Evolutionary conservation across 2,113 vertebrate genomes (phyloP), one percentile per base, ranked within the genome.

Genomic region (Copsychus sechellarum): DNA sequence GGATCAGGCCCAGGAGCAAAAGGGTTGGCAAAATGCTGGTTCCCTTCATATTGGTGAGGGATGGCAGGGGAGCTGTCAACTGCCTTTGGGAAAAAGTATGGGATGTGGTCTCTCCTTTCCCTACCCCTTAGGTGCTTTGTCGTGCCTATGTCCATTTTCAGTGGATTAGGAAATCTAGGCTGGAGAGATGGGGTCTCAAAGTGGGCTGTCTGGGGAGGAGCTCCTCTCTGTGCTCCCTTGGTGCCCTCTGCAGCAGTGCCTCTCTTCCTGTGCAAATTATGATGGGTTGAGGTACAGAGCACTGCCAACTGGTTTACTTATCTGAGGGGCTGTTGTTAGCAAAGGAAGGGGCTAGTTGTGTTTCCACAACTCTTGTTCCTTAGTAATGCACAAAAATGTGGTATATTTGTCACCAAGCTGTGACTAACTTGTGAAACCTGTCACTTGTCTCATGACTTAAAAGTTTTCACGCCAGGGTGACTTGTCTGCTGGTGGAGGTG

Each of bases 331-430:
- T 58, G 53, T 70, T 83, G 81, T 45, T 88, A 60, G 47, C 9
- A 4, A 74, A 80, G 58, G 43, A 90, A 66, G 28, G n/a, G 51
- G 12, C 69, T 93, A 45, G 43, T 45, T 45, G 51, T 77, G 60
- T 92, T 92, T 90, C 71, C 72, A 47, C 5, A 25, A 26, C 56
- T 86, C 69, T 42, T 73, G 48, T 70, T 71, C 60, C 70, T 84
- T 78, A 45, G 62, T 57, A 90, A 62, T 43, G 34, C 61, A 38
- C 36, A 69, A 50, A 81, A 93, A 89, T 79, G 78, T 76, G 56
- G 31, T 74, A 31, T 40, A 28, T 91, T 81, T 92, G 91, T 95
- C 96, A 90, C 62, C n/a, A 64, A 83, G 67, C 88, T 88, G 86
- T 95, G 95, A 91, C 84, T 94, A 79, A 93, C 66, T 91, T 10